Conservation (phyloP, 2,797 vertebrate species). For the Mallotus villosus region DNA sequence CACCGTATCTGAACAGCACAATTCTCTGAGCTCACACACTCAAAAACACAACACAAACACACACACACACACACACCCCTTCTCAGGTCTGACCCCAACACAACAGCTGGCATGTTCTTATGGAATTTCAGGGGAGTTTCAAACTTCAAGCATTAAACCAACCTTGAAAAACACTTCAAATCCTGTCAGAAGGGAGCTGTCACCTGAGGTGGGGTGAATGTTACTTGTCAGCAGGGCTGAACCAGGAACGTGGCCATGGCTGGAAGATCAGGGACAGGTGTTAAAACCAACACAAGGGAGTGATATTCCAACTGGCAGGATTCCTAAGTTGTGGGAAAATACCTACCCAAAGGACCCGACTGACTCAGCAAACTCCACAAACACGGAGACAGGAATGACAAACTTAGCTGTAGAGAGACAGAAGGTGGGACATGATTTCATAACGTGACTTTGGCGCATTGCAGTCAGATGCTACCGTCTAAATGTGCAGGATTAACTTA, state of each 20-base stretch:
- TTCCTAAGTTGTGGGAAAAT: constrained; percentile 12
- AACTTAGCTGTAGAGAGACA: neutral
- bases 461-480: constrained; percentile 26
- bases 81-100: neutral
- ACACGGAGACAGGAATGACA: neutral
- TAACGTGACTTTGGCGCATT: constrained; percentile 45
- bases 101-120: too few relatives aligned
- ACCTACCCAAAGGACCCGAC: neutral
- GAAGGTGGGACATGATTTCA: constrained; percentile 11
- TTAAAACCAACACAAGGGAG: constrained; percentile 41
- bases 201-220: neutral
- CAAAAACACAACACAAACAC: neutral
- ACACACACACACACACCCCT: neutral
- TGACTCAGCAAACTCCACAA: neutral
- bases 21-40: too few relatives aligned
- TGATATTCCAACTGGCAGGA: constrained; percentile 9
- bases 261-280: constrained; percentile 40
- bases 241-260: neutral
- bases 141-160: neutral
- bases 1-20: too few relatives aligned
- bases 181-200: constrained; percentile 8
- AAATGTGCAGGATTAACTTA: constrained; percentile 32
- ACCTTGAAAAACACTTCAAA: constrained; percentile 23
- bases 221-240: neutral
- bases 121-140: neutral